Evolutionary conservation across 2,113 vertebrate species (phyloP).

Genomic region (Centropus unirufus): DNA sequence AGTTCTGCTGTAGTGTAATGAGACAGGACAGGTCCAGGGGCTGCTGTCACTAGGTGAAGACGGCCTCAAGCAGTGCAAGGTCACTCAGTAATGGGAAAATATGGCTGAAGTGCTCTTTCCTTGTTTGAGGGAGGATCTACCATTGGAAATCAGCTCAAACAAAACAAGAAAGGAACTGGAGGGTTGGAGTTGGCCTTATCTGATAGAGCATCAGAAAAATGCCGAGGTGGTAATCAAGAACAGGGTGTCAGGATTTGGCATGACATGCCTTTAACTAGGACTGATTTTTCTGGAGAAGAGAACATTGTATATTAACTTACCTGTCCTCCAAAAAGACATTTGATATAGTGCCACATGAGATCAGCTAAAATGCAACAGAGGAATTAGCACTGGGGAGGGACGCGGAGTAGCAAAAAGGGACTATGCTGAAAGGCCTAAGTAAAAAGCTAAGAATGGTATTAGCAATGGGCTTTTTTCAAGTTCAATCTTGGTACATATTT

Average conservation of each 20-base stretch:
- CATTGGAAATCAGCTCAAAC: background rate
- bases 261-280: background rate
- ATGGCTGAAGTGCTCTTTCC: background rate
- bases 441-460: background rate
- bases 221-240: background rate
- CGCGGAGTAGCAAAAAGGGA: background rate
- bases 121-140: background rate
- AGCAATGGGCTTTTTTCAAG: background rate
- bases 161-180: background rate
- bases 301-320: background rate
- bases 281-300: background rate
- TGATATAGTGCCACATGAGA: background rate
- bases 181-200: background rate
- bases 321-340: background rate
- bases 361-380: background rate
- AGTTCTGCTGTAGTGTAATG: background rate
- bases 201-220: background rate
- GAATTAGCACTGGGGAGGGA: background rate
- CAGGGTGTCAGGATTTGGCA: background rate
- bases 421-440: background rate
- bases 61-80: background rate
- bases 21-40: background rate
- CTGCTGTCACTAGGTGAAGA: background rate
- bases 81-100: background rate
- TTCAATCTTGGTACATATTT: background rate